Conservation (phyloP, 2,113 vertebrate genomes). For the Pogonocichla stellata region DNA sequence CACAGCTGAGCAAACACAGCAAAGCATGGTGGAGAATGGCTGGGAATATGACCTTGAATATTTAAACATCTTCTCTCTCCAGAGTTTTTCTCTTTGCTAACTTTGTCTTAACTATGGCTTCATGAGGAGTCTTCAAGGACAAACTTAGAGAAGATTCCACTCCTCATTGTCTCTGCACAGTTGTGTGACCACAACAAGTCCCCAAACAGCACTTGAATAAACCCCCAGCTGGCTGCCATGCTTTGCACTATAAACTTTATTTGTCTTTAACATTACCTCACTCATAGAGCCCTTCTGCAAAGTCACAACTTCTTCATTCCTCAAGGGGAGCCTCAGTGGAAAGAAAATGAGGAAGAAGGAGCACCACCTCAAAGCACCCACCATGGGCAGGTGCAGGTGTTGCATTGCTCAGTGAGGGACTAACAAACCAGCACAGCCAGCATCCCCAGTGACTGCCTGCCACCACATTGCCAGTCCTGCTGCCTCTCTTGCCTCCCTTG, state of each 20-base stretch:
- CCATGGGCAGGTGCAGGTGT: background rate
- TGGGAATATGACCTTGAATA: background rate
- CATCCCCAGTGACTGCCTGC: background rate
- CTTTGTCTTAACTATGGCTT: background rate
- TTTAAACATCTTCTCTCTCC: background rate
- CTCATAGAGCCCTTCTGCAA: background rate
- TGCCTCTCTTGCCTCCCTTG: background rate
- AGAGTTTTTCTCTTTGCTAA: background rate
- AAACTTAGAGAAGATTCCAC: background rate
- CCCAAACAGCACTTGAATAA: background rate
- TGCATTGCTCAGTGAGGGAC: background rate
- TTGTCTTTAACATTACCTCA: background rate
- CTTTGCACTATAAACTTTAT: background rate
- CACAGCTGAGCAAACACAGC: background rate
- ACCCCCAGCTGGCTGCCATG: background rate
- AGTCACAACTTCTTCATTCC: background rate
- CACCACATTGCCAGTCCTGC: background rate
- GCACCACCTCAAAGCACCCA: background rate
- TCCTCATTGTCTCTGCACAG: background rate
- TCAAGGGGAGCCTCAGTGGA: background rate
- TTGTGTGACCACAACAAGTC: background rate
- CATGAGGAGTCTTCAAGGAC: background rate
- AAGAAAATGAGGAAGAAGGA: background rate
- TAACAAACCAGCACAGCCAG: background rate
- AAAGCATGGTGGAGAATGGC: background rate